These are phyloP conservation scores for Apteryx mantelli DNA, from an alignment of 2,113 vertebrate species.

Conservation along the genomic window DNA sequence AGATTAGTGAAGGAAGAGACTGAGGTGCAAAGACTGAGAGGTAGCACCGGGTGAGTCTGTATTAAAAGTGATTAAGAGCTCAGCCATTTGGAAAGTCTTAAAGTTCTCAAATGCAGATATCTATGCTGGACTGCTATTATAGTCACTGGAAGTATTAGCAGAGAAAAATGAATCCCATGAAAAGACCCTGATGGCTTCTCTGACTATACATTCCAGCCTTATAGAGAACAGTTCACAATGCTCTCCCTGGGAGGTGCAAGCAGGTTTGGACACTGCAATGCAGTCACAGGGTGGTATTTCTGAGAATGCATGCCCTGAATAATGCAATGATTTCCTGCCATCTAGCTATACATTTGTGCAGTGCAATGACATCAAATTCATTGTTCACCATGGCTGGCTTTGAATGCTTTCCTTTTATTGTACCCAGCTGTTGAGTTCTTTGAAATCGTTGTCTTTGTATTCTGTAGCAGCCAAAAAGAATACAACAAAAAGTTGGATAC, in stretches of 20 bases:
- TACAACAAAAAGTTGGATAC: not conserved
- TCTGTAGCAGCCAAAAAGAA: not conserved
- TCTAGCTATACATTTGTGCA: not conserved
- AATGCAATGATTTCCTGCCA: not conserved
- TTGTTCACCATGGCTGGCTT: not conserved
- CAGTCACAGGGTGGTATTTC: not conserved
- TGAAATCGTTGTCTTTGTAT: not conserved
- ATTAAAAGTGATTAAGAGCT: not conserved
- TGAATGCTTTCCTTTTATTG: not conserved
- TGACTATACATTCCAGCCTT: not conserved
- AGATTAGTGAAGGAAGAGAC: not conserved
- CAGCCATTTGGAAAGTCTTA: not conserved
- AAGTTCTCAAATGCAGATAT: not conserved
- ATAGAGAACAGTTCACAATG: not conserved
- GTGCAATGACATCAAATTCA: not conserved
- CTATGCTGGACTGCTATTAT: not conserved
- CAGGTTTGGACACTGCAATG: not conserved
- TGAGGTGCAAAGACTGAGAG: not conserved
- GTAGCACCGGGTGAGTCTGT: not conserved
- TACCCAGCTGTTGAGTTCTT: not conserved
- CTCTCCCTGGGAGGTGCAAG: not conserved
- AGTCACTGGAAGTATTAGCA: not conserved
- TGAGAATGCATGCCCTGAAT: not conserved
- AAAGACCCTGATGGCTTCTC: not conserved
- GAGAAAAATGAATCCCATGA: not conserved